Evolutionary conservation across 2,113 vertebrate genomes (phyloP).

Genomic region (Mormyrus lacerda): DNA sequence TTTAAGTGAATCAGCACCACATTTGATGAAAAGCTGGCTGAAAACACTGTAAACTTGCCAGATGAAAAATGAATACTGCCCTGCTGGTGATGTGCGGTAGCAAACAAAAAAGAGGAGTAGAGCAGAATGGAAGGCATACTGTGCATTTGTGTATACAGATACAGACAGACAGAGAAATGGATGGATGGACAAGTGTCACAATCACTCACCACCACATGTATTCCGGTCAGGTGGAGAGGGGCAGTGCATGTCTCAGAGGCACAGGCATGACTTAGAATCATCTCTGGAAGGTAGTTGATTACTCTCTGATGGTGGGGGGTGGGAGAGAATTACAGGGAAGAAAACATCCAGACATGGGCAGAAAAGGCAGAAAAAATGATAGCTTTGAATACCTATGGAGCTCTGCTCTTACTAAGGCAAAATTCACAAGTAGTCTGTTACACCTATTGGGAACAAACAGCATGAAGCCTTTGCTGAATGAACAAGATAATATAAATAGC

Average conservation of each 20-base stretch:
- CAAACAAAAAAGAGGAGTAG: neutral
- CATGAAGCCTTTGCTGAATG: neutral
- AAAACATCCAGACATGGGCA: neutral
- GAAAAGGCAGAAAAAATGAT: neutral
- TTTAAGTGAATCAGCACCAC: slow-evolving; percentile 57
- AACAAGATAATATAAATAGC: neutral
- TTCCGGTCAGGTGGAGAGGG: slow-evolving; percentile 35
- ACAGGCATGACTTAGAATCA: slow-evolving; percentile 55
- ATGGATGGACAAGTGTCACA: too few relatives aligned
- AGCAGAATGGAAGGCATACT: neutral
- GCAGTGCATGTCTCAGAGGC: slow-evolving; percentile 45
- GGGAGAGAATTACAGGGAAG: neutral
- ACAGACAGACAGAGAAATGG: neutral
- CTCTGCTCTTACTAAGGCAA: neutral
- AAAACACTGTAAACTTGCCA: slow-evolving; percentile 39
- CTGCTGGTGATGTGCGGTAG: neutral
- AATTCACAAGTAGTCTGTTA: slow-evolving; percentile 34
- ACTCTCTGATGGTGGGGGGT: slow-evolving; percentile 41
- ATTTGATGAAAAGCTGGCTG: slow-evolving; percentile 49
- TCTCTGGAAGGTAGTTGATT: too few relatives aligned
- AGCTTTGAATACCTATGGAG: neutral
- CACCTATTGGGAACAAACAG: slow-evolving; percentile 4
- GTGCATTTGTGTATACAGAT: too few relatives aligned
- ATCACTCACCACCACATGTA: slow-evolving; percentile 51
- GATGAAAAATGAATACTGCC: neutral